phyloP scores from a whole-genome alignment of 2,797 vertebrate genomes.

The Myiothlypis chrysogaster region DNA sequence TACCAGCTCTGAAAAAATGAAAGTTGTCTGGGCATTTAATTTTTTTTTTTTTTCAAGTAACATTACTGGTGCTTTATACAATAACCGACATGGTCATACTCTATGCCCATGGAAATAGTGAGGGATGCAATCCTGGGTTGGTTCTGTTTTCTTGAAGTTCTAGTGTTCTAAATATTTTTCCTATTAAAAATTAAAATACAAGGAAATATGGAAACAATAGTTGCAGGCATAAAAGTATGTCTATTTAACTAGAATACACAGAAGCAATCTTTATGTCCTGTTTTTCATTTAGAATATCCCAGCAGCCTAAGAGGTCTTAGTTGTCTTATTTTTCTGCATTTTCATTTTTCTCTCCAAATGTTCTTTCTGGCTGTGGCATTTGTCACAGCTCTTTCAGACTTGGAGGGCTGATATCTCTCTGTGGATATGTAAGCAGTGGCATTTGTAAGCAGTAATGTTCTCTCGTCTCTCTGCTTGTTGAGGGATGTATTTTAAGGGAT shows the following conservation, averaged over 20 bases:
- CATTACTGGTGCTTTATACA: background rate
- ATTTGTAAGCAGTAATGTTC: background rate
- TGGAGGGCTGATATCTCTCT: background rate
- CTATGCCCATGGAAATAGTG: background rate
- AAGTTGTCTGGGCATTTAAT: background rate
- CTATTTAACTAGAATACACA: background rate
- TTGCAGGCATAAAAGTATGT: background rate
- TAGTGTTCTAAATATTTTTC: background rate
- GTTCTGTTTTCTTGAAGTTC: background rate
- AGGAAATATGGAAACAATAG: background rate
- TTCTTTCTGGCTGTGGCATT: background rate
- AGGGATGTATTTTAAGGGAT: background rate
- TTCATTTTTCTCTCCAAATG: background rate
- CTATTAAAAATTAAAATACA: background rate
- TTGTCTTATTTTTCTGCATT: background rate
- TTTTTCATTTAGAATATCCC: background rate
- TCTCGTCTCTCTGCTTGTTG: background rate
- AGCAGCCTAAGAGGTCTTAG: background rate
- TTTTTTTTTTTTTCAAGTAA: background rate
- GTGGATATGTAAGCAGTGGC: background rate
- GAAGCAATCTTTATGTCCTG: background rate
- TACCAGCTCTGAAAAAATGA: background rate
- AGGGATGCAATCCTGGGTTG: background rate
- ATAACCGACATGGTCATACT: background rate
- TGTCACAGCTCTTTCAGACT: background rate